Percentiles rank a stretch among this genome's conserved stretches.
Evolutionary conservation across 2,113 vertebrate species (phyloP).

Genomic region (Tinamus guttatus): DNA sequence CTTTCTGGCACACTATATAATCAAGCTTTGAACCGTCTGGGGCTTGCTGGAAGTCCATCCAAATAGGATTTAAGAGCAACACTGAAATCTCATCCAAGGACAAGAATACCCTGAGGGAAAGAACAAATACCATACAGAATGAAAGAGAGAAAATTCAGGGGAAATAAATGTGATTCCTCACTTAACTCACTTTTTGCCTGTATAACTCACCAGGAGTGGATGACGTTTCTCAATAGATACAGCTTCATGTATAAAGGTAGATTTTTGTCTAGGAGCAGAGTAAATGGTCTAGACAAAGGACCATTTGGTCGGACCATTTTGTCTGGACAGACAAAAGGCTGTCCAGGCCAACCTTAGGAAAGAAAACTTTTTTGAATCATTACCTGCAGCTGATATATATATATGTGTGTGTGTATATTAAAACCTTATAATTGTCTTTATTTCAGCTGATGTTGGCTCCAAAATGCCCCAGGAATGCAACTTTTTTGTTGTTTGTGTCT

Average conservation of each 20-base stretch:
- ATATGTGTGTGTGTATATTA: accelerated
- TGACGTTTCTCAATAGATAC: not conserved
- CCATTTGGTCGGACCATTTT: too few relatives aligned
- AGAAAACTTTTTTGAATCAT: not conserved
- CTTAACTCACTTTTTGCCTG: not conserved
- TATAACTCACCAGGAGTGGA: not conserved
- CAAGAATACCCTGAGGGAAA: slow-evolving; percentile 18
- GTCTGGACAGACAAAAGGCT: too few relatives aligned
- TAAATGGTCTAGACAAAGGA: not conserved
- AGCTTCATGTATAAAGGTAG: not conserved
- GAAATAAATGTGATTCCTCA: not conserved
- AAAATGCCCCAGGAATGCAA: not conserved
- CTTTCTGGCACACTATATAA: not conserved
- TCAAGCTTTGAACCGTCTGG: not conserved
- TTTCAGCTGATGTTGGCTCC: not conserved
- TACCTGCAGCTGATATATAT: not conserved
- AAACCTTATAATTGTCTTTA: not conserved
- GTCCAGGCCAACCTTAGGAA: not conserved
- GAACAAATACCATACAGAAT: not conserved
- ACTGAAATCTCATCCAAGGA: slow-evolving; percentile 2
- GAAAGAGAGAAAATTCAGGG: not conserved
- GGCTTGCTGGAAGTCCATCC: slow-evolving; percentile 1
- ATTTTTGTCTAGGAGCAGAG: not conserved
- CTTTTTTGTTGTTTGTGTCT: not conserved
- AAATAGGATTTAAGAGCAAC: slow-evolving; percentile 9